Evolutionary conservation across 2,113 vertebrate species (phyloP).

Genomic region (Hemibagrus wyckioides): DNA sequence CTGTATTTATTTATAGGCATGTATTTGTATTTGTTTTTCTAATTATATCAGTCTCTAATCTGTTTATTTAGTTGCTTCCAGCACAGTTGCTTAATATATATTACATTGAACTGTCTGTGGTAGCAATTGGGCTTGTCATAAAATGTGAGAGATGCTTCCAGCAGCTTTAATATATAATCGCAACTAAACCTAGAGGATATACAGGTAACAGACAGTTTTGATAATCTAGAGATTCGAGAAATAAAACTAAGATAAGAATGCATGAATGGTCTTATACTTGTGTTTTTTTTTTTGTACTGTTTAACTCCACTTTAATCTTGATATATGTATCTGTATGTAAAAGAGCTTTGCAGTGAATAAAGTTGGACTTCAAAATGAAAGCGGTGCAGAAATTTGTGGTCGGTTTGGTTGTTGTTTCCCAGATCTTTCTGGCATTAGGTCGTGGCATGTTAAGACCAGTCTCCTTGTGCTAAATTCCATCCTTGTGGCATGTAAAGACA

Average conservation of each 20-base stretch:
- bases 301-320: background rate
- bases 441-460: background rate
- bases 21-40: background rate
- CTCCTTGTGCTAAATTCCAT: background rate
- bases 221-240: background rate
- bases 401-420: background rate
- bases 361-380: background rate
- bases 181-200: background rate
- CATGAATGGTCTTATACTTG: background rate
- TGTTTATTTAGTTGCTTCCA: background rate
- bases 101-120: background rate
- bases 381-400: background rate
- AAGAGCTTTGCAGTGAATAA: background rate
- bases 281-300: background rate
- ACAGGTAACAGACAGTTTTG: background rate
- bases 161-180: background rate
- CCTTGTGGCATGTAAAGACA: conserved; percentile 13
- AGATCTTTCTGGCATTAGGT: background rate
- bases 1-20: background rate
- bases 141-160: background rate
- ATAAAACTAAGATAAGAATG: background rate
- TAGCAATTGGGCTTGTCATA: background rate
- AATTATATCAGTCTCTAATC: background rate
- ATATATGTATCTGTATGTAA: background rate
- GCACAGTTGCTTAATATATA: background rate